Base-by-base conservation (phyloP, 2,113 vertebrate species). In the Rana temporaria region DNA sequence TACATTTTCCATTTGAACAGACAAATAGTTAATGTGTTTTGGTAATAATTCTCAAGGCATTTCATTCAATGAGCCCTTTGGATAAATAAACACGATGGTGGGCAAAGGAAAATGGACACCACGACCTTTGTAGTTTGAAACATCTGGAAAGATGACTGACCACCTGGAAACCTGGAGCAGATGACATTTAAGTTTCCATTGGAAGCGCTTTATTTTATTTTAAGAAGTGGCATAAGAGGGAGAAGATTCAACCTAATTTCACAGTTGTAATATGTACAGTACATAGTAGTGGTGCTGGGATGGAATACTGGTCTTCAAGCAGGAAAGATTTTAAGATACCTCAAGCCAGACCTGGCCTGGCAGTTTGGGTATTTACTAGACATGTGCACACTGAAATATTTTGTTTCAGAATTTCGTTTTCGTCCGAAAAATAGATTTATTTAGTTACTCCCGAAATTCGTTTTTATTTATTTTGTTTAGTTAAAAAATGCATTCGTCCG, bases 1-100 rank as follows among this genome's bases (percentile, higher is more conserved):
- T 82, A 59, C 19, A 67, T 82, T 82, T 82, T 82, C 71, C 80
- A 67, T 82, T 82, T 57, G 66, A 74, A 42, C 26, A 60, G n/a
- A 52, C n/a, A 56, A 82, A 75, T 67, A 75, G 65, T 74, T 66
- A 66, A 66, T 74, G 60, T 66, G 60, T 74, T 26, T 48, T 34
- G 30, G 60, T 57, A 65, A 82, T 74, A 66, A 66, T 66, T 55
- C 52, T 20, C 38, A 20, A 64, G 19, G 24, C 66, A 74, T 74
- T 48, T 55, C 60, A 57, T 82, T 65, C 4, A 59, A 66, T 38
- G 52, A 81, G 60, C 42, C 42, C 79, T 72, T 17, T 34, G 67
- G 59, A 64, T 66, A 32, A 74, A 82, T 74, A 74, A 82, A 74
- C 56, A 26, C 18, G 11, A 57, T 14, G 42, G 60, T 66, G 70